Percentiles rank a stretch among this genome's conserved stretches.
These are phyloP conservation scores for Heliconius cydno DNA, from an alignment of 2,888 invertebrate species.

Conservation along the genomic window DNA sequence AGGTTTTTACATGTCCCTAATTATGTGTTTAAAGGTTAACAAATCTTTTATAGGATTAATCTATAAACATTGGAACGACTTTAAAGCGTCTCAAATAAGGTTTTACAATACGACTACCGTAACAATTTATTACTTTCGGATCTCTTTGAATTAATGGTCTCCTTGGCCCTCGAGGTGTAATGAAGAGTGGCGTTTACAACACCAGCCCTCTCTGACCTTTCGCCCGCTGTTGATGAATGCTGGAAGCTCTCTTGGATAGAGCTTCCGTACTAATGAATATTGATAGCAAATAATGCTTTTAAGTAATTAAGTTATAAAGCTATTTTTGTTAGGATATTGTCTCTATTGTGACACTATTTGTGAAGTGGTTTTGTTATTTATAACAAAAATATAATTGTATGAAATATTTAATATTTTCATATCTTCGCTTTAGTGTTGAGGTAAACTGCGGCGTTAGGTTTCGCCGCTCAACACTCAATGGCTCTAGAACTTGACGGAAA, in stretches of 20 bases:
- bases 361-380: not conserved
- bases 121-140: slow-evolving; percentile 46
- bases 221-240: slow-evolving; percentile 22
- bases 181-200: slow-evolving; percentile 66
- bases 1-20: not conserved
- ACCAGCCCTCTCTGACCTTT: slow-evolving; percentile 27
- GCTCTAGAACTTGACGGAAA: too few relatives aligned
- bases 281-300: slow-evolving; percentile 24
- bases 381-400: not conserved
- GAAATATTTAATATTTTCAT: too few relatives aligned
- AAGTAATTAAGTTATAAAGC: slow-evolving; percentile 7
- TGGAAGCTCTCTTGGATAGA: slow-evolving; percentile 22
- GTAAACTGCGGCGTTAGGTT: too few relatives aligned
- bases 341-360: too few relatives aligned
- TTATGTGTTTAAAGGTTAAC: not conserved
- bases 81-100: slow-evolving; percentile 36
- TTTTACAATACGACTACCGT: slow-evolving; percentile 36
- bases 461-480: too few relatives aligned
- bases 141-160: slow-evolving; percentile 55
- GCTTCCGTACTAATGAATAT: slow-evolving; percentile 35
- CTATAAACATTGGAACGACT: slow-evolving; percentile 25
- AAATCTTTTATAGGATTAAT: slow-evolving; percentile 14
- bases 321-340: too few relatives aligned
- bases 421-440: too few relatives aligned
- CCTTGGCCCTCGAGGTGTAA: slow-evolving; percentile 53